A percentile compares a stretch with the other conserved stretches of the same genome.
phyloP scores from a whole-genome alignment of 92 coral and sea anemone genomes.

The Siderastrea radians region DNA sequence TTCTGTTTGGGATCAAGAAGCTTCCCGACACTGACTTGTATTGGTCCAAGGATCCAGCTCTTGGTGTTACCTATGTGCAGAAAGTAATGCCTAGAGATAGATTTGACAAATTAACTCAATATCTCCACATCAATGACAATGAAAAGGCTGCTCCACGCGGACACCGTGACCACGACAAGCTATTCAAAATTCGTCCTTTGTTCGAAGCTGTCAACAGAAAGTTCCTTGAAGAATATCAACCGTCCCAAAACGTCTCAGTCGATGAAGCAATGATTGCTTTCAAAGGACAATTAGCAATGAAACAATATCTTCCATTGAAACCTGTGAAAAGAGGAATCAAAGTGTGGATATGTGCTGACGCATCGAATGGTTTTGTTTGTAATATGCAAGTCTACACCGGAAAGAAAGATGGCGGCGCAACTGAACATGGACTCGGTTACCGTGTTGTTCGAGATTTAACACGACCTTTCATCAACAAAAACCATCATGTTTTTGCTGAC shows the following conservation, averaged over 20 bases:
- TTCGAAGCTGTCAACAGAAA: background rate
- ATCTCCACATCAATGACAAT: slow-evolving; percentile 47
- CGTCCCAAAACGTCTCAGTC: slow-evolving; percentile 7
- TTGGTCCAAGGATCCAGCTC: slow-evolving; percentile 29
- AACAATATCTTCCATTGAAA: slow-evolving; percentile 43
- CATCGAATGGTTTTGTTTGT: slow-evolving; percentile 29
- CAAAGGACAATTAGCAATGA: slow-evolving; percentile 29
- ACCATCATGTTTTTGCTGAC: slow-evolving; percentile 61
- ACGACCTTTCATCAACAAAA: slow-evolving; percentile 17
- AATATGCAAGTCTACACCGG: slow-evolving; percentile 33
- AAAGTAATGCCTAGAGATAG: slow-evolving; percentile 33
- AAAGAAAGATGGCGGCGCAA: slow-evolving; percentile 15
- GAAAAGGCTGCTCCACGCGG: slow-evolving; percentile 22
- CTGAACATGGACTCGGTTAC: slow-evolving; percentile 55
- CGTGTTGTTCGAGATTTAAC: slow-evolving; percentile 39
- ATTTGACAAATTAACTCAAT: slow-evolving; percentile 19
- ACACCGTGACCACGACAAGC: slow-evolving; percentile 16
- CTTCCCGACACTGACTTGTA: slow-evolving; percentile 34
- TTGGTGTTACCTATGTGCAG: slow-evolving; percentile 32
- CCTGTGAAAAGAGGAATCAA: slow-evolving; percentile 42
- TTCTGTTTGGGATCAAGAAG: slow-evolving; percentile 31
- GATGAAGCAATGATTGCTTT: slow-evolving; percentile 38
- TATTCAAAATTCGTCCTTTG: slow-evolving; percentile 13
- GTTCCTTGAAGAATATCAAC: slow-evolving; percentile 15
- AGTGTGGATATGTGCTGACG: slow-evolving; percentile 34